Evolutionary conservation across 2,113 vertebrate species (phyloP), one percentile per base, ranked within the genome.

Genomic region (Nannospalax galili): DNA sequence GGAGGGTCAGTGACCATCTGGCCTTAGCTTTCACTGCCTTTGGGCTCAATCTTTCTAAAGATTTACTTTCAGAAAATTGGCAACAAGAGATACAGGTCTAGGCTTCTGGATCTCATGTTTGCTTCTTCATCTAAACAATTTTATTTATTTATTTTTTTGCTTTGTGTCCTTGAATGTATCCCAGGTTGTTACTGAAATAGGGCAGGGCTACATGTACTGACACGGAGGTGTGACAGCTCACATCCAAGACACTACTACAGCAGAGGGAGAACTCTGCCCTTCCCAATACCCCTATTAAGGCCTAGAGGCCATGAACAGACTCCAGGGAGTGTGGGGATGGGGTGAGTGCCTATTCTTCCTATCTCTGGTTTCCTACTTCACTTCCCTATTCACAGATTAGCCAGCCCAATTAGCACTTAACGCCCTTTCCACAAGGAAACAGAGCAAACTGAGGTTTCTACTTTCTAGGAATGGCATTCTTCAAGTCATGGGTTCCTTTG

Each of bases 131-230:
- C 67, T 73, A 69, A 82, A 35, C 60, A 62, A 52, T 52, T 52
- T 52, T 52, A 6, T 52, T 11, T 52, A 6, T 93, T 72, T 79
- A 70, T 37, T 89, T 93, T 40, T 37, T 42, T 28, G 84, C 30
- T 77, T 60, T 48, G n/a, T 77, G 45, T n/a, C 65, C 73, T 84
- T 92, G 81, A 96, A 92, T 42, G 64, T 30, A 40, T 56, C 86
- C 69, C 78, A 95, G 84, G 90, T 69, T 88, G 78, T 65, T 28
- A 80, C 28, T 0, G 93, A 67, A 81, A 32, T 1, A 32, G 69
- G 90, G 80, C 30, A 89, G 72, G 84, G 87, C 72, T 58, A 42
- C 16, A 1, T 9, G 40, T 77, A 73, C 62, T 11, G 19, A 52
- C 26, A 88, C 48, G 64, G 73, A 92, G 81, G 88, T 82, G 64